phyloP scores from a whole-genome alignment of 2,113 vertebrate genomes.

The Pycnonotus jocosus region DNA sequence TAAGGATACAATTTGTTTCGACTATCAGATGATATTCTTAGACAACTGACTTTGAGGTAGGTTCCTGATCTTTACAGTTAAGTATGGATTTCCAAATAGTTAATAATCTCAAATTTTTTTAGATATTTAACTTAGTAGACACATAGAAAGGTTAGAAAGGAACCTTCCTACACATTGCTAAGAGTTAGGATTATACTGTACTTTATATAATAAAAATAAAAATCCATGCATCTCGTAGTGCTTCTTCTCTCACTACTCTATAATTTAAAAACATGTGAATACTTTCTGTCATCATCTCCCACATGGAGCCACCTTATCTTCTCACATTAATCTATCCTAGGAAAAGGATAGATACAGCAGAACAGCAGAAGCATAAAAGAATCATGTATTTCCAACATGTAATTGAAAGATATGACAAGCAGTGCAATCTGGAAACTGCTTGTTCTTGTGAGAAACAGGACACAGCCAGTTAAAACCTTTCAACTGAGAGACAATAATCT shows the following conservation, averaged over 20 bases:
- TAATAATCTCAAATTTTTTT: background rate
- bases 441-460: background rate
- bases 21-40: background rate
- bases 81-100: background rate
- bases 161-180: background rate
- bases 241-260: background rate
- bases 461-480: background rate
- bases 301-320: background rate
- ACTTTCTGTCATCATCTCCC: background rate
- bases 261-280: background rate
- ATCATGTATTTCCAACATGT: fast-evolving
- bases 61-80: background rate
- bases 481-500: background rate
- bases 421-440: background rate
- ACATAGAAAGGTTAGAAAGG: background rate
- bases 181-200: background rate
- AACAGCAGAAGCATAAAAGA: background rate
- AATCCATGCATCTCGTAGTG: fast-evolving
- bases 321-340: background rate
- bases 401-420: background rate
- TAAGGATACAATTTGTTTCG: background rate
- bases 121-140: background rate
- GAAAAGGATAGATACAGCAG: background rate
- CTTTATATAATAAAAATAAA: background rate
- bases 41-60: background rate